A percentile compares a stretch with the other conserved stretches of the same genome.
Conservation (phyloP, 2,888 invertebrate genomes). For the Melinaea menophilus region DNA sequence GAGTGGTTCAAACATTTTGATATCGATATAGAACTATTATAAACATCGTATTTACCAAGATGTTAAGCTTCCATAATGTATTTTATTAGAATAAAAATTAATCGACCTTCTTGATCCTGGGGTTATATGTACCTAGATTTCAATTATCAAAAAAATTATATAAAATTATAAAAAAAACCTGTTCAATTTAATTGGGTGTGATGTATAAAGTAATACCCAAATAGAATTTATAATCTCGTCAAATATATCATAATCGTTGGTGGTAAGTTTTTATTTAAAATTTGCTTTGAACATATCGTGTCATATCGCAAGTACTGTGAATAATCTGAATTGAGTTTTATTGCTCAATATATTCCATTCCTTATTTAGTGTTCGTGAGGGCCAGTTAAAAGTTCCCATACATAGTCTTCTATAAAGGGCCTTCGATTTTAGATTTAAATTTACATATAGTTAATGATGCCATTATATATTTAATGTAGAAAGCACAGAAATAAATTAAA, state of each 20-base stretch:
- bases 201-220: too few species aligned
- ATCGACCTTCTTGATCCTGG: too few species aligned
- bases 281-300: slow-evolving; percentile 21
- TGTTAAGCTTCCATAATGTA: too few species aligned
- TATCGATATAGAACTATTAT: not conserved
- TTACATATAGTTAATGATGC: slow-evolving; percentile 47
- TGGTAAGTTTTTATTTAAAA: not conserved
- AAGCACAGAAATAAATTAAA: slow-evolving; percentile 42
- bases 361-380: slow-evolving; percentile 26
- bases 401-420: slow-evolving; percentile 46
- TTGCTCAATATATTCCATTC: slow-evolving; percentile 64
- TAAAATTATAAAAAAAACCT: too few species aligned
- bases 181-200: too few species aligned
- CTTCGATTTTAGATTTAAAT: slow-evolving; percentile 50
- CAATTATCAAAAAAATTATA: too few species aligned
- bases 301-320: slow-evolving; percentile 19
- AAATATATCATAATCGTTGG: not conserved
- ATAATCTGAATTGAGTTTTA: slow-evolving; percentile 31
- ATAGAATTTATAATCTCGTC: not conserved
- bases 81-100: too few species aligned
- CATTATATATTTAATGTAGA: slow-evolving; percentile 46
- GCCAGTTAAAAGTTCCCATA: slow-evolving; percentile 23
- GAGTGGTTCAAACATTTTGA: too few species aligned
- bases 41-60: slow-evolving; percentile 4
- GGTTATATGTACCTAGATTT: too few species aligned